Conservation (phyloP, 2,113 vertebrate genomes). For the Gymnarchus niloticus region DNA sequence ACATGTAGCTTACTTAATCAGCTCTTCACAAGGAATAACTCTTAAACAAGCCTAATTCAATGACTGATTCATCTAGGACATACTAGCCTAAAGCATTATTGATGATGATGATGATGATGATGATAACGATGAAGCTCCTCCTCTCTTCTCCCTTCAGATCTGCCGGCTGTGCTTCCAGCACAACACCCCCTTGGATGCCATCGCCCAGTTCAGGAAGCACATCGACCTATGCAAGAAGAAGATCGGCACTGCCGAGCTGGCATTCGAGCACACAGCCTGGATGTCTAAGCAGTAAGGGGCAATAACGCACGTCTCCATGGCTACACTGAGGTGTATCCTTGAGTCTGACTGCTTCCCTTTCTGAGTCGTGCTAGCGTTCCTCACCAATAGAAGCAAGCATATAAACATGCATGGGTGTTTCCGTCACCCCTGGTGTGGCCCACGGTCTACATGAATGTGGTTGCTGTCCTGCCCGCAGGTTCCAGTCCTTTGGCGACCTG, state of each 20-base stretch:
- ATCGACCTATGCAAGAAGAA: slow-evolving; percentile 96
- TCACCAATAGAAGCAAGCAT: neutral
- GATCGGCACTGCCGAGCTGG: slow-evolving; percentile 89
- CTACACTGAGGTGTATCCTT: neutral
- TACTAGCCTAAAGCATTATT: neutral
- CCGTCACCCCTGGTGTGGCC: neutral
- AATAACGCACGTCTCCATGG: too few relatives aligned
- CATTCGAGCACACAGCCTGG: slow-evolving; percentile 94
- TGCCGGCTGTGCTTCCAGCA: slow-evolving; percentile 97
- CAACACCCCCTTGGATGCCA: slow-evolving; percentile 91
- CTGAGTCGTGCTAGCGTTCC: neutral
- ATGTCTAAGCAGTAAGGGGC: slow-evolving; percentile 94
- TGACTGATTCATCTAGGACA: neutral
- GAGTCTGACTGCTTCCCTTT: neutral
- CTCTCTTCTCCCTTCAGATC: slow-evolving; percentile 65
- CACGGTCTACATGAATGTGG: neutral
- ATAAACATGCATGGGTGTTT: neutral
- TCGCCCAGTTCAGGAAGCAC: slow-evolving; percentile 95
- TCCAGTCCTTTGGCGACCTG: slow-evolving; percentile 95
- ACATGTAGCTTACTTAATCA: neutral
- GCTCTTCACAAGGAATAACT: too few relatives aligned
- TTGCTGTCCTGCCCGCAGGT: slow-evolving; percentile 55
- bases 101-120: neutral
- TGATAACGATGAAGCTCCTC: neutral
- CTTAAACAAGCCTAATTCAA: too few relatives aligned